Base-by-base conservation (phyloP, 2,888 invertebrate species). In the Gisinianus flammeolus region DNA sequence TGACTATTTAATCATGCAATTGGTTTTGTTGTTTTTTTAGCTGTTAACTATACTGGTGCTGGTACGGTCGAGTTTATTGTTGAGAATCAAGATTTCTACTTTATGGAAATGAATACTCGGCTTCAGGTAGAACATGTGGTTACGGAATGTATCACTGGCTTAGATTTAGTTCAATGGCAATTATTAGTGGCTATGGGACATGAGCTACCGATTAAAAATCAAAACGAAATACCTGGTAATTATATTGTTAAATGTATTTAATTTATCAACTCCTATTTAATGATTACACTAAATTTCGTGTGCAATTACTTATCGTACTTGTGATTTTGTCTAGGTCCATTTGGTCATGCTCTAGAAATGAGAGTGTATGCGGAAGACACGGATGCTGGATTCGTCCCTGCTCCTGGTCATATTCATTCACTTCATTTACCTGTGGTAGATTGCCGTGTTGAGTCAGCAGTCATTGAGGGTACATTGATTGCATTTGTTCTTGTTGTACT, bases 51-150 rank as follows among this genome's bases (percentile, higher is more conserved):
- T 87, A 95, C 97, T 0, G 98, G 98, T 26, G 98, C 98, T 2
- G 98, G 98, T 31, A 99, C 99, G 0, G 98, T 99, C 0, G 98
- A 98, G 87, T 99, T 99, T 87, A 97, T 98, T 83, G 90, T 97
- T 87, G 98, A 99, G 87, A 91, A 93, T 66, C 92, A 95, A 82
- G 92, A 93, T 80, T 99, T 99, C 87, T 96, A 95, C 88, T 99
- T 99, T 87, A 99, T 99, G 99, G 99, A 99, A 90, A 99, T 99
- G 99, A 99, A 99, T 88, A 99, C 99, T 0, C 90, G 99, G 58
- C 88, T 96, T 35, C 96, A 96, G 87, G 96, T 97, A 0, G 97
- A 98, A 86, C 97, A 98, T 89, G 97, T 97, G 0, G 93, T 99
- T 79, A 95, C 97, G 0, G 99, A 99, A 89, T 97, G 97, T 92